phyloP scores from a whole-genome alignment of 2,888 invertebrate genomes.

The Crepidodera aurea region DNA sequence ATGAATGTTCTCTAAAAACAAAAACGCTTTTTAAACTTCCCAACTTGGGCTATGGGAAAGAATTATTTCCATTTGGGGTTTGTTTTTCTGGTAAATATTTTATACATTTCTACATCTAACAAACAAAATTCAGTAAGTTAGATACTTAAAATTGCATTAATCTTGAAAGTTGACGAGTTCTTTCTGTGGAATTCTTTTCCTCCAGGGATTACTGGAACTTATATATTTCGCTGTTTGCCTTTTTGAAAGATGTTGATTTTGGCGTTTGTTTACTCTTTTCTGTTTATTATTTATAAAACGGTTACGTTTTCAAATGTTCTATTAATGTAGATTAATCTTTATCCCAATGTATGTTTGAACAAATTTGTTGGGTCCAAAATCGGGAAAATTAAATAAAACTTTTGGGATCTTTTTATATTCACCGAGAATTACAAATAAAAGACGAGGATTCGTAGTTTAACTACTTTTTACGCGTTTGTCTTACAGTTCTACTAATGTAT shows the following conservation, averaged over 20 bases:
- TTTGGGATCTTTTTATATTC: too few species aligned
- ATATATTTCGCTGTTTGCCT: constrained; percentile 2
- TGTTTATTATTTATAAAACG: neutral
- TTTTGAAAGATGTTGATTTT: constrained; percentile 6
- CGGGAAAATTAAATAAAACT: too few species aligned
- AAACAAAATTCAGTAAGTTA: constrained; percentile 26
- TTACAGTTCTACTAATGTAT: too few species aligned
- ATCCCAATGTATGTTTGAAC: too few species aligned
- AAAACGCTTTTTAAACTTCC: constrained; percentile 26
- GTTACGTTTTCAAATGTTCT: neutral
- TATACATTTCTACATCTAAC: constrained; percentile 26
- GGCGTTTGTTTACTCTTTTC: constrained; percentile 7
- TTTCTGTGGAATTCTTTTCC: constrained; percentile 11
- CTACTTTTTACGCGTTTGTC: too few species aligned
- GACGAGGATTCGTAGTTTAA: too few species aligned
- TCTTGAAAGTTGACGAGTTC: constrained; percentile 26
- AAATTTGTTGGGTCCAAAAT: too few species aligned
- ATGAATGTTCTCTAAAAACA: constrained; percentile 32
- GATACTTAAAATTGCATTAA: constrained; percentile 29
- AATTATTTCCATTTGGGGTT: constrained; percentile 28
- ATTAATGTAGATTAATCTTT: neutral
- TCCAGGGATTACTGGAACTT: constrained; percentile 10
- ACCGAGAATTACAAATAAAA: too few species aligned
- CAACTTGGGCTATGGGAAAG: constrained; percentile 13
- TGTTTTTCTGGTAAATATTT: constrained; percentile 32